A percentile compares a stretch with the other conserved stretches of the same genome.
phyloP scores from a whole-genome alignment of 2,113 vertebrate species.

The Psilopogon haemacephalus region DNA sequence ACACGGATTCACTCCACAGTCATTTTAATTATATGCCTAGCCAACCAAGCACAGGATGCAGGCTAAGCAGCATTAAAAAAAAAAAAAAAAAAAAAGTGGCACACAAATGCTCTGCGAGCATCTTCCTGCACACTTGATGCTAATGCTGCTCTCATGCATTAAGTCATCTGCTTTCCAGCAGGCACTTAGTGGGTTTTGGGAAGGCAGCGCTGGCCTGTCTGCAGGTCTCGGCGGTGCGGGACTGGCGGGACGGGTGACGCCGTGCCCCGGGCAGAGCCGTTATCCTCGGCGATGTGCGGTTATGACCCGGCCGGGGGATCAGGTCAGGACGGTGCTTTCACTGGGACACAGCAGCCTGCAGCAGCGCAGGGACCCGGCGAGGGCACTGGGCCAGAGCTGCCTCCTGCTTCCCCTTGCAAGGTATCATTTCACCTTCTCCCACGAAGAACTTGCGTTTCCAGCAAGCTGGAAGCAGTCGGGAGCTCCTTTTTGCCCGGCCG shows the following conservation, averaged over 20 bases:
- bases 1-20: slow-evolving; percentile 11
- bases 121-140: not conserved
- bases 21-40: slow-evolving; percentile 28
- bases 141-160: not conserved
- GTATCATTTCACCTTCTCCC: not conserved
- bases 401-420: not conserved
- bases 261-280: not conserved
- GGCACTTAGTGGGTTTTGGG: not conserved
- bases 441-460: not conserved
- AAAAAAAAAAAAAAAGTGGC: not conserved
- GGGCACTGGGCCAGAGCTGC: not conserved
- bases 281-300: accelerated
- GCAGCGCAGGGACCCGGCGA: not conserved
- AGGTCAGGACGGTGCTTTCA: not conserved
- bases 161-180: slow-evolving; percentile 1
- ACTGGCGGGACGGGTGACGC: not conserved
- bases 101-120: not conserved
- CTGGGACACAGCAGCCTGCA: not conserved
- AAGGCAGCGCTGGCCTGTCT: not conserved
- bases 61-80: not conserved
- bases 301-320: accelerated
- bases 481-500: not conserved
- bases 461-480: not conserved
- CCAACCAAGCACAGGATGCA: not conserved
- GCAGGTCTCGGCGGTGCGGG: not conserved